Evolutionary conservation across 2,888 invertebrate genomes (phyloP).

Genomic region (Amiota mariae): DNA sequence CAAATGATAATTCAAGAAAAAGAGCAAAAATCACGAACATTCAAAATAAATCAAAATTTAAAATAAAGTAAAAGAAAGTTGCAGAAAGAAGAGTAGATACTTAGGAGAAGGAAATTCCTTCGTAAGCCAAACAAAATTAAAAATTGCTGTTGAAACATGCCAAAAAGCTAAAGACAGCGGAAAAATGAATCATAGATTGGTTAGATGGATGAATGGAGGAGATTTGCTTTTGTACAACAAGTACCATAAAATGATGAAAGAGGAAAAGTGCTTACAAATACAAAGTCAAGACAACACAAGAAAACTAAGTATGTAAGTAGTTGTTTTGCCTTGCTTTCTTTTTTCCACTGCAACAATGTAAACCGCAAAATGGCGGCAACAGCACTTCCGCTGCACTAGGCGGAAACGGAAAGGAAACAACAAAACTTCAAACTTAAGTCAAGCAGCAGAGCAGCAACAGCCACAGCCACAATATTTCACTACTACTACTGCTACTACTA

Average conservation of each 20-base stretch:
- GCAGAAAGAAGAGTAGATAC: too few relatives aligned
- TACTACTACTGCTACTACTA: too few relatives aligned
- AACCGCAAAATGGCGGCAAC: constrained; percentile 63
- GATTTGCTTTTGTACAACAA: not conserved
- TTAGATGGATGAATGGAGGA: not conserved
- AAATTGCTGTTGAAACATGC: constrained; percentile 11
- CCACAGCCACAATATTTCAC: too few relatives aligned
- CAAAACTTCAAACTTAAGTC: constrained; percentile 14
- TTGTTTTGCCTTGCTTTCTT: not conserved
- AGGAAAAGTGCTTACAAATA: not conserved
- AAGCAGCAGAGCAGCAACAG: not conserved
- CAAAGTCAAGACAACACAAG: not conserved
- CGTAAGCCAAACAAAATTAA: constrained; percentile 21
- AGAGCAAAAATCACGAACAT: constrained; percentile 1
- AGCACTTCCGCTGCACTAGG: constrained; percentile 55
- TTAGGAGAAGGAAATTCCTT: too few relatives aligned
- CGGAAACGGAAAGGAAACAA: constrained; percentile 9
- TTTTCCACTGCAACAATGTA: constrained; percentile 42
- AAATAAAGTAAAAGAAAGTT: not conserved
- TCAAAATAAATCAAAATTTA: constrained; percentile 17
- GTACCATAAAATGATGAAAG: too few relatives aligned
- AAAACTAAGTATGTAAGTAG: too few relatives aligned
- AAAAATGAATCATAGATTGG: not conserved
- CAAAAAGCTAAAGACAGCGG: not conserved
- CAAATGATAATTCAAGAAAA: too few relatives aligned